phyloP scores from a whole-genome alignment of 2,113 vertebrate genomes.

The Tor tambroides region DNA sequence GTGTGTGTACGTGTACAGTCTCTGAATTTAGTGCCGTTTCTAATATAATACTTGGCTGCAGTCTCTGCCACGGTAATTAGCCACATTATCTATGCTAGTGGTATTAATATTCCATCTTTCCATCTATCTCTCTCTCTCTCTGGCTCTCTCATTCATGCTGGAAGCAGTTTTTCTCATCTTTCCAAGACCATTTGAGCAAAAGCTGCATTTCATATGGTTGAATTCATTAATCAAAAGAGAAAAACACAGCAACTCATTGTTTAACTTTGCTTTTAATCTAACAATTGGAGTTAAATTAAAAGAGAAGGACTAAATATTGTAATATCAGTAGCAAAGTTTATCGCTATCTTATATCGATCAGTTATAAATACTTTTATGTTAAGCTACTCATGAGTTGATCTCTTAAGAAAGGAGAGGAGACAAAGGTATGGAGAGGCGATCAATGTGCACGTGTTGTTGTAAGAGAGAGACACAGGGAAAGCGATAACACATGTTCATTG shows the following conservation, averaged over 20 bases:
- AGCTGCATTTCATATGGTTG: not conserved
- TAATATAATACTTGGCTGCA: conserved; percentile 35
- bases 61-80: conserved; percentile 28
- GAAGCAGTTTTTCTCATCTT: conserved; percentile 32
- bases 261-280: conserved; percentile 1
- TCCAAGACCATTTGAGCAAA: conserved; percentile 30
- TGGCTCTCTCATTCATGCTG: conserved; percentile 25
- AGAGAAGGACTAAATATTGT: not conserved
- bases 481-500: conserved; percentile 36
- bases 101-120: conserved; percentile 45
- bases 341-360: not conserved
- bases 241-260: conserved; percentile 3
- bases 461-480: not conserved
- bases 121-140: conserved; percentile 27
- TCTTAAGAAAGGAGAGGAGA: conserved; percentile 20
- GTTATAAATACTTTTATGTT: not conserved
- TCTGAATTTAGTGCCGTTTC: conserved; percentile 32
- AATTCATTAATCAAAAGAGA: conserved; percentile 24
- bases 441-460: conserved; percentile 16
- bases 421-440: conserved; percentile 21
- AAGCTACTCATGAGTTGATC: not conserved
- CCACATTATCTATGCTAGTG: conserved; percentile 36
- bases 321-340: not conserved
- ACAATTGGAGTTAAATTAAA: not conserved
- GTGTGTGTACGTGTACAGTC: not conserved